Base-by-base conservation (phyloP, 92 coral and sea anemone genomes). In the Porites divaricata region DNA sequence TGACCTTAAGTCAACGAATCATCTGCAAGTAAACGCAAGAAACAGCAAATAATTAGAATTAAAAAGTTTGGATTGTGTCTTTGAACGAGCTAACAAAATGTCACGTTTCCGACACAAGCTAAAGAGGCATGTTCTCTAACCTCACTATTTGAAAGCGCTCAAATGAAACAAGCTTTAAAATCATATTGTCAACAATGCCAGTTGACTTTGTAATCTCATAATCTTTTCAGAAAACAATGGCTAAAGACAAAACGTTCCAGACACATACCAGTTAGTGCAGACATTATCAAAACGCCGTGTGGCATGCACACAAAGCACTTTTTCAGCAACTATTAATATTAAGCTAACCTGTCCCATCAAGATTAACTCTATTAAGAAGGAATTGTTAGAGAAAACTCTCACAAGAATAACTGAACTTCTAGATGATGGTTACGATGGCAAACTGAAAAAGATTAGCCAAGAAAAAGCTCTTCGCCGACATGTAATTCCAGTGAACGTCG, bases 261-360 rank as follows among this genome's bases (percentile, higher is more conserved):
- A 59, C 84, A 80, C 85, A 21, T 35, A 51, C 58, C 56, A 23
- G 58, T 13, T 12, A 35, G 45, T 35, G 54, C 53, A 41, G 62
- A 51, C 26, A 50, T 35, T 35, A 6, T 20, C 12, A 26, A 50
- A 45, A 48, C 7, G 68, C 65, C n/a, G 50, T 66, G 74, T 57
- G 58, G 65, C 24, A 16, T 16, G 48, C 14, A 19, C 41, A 63
- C 61, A 24, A 62, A 71, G 64, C 52, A 75, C 75, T 72, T 51
- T 63, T 64, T 64, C 53, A 63, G 88, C 88, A 75, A 84, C 19
- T 72, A 25, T 8, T 52, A 21, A 15, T 11, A 35, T 35, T 35
- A 35, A 35, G 45, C 45, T 3, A 35, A 35, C 45, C 4, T 35
- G 45, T 35, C 35, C 69, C 25, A 54, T 67, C 17, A 21, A 45